Evolutionary conservation across 2,113 vertebrate species (phyloP).

Genomic region (Myrmecobius fasciatus): DNA sequence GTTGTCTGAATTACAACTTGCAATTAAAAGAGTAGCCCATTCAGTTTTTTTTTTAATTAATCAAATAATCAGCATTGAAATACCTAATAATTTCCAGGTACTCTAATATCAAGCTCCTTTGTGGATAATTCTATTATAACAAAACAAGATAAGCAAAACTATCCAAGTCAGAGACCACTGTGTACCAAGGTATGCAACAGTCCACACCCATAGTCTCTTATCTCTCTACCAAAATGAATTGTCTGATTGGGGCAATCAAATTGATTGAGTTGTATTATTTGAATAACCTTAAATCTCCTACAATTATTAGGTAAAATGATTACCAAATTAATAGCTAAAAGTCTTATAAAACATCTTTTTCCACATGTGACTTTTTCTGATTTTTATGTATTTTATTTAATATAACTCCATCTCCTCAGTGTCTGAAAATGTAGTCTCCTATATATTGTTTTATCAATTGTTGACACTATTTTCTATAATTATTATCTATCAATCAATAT

Average conservation of each 20-base stretch:
- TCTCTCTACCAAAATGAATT: neutral
- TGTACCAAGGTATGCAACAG: neutral
- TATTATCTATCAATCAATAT: neutral
- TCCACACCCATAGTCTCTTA: neutral
- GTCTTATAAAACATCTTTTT: neutral
- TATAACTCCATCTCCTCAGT: neutral
- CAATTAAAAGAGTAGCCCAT: neutral
- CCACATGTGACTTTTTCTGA: no score
- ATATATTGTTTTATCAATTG: neutral
- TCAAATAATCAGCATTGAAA: neutral
- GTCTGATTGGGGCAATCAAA: neutral
- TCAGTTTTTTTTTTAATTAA: no score
- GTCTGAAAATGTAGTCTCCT: neutral
- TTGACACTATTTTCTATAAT: neutral
- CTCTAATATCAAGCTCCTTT: neutral
- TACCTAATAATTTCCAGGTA: neutral
- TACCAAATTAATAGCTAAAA: neutral
- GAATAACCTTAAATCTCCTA: neutral
- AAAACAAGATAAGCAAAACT: neutral
- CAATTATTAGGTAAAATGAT: neutral
- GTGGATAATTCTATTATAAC: neutral
- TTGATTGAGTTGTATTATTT: neutral
- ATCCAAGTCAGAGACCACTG: neutral
- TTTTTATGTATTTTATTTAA: neutral
- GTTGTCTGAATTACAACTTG: neutral